Evolutionary conservation across 2,888 invertebrate species (phyloP).

Genomic region (Pelosia muscerda): DNA sequence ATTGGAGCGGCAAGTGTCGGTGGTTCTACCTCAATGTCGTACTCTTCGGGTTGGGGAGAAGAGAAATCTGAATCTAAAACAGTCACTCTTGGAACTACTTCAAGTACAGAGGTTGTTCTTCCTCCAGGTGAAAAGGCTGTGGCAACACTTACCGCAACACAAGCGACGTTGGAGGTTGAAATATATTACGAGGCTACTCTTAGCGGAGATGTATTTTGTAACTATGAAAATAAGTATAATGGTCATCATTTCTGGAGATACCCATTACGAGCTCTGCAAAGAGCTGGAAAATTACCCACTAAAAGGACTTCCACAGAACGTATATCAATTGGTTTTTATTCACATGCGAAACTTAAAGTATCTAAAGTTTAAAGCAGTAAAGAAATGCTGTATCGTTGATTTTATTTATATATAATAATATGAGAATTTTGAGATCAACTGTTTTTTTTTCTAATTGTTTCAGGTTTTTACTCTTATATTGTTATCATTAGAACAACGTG

Average conservation of each 20-base stretch:
- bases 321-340: background rate
- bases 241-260: background rate
- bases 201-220: slow-evolving; percentile 3
- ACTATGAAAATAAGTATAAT: background rate
- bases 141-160: background rate
- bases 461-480: too few relatives aligned
- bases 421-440: too few relatives aligned
- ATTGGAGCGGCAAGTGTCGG: background rate
- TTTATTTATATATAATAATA: too few relatives aligned
- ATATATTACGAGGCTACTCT: background rate
- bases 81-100: background rate
- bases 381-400: too few relatives aligned
- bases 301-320: background rate
- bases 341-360: background rate
- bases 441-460: too few relatives aligned
- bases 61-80: background rate
- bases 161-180: background rate
- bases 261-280: background rate
- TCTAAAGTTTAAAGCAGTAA: background rate
- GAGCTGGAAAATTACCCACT: background rate
- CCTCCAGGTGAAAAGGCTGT: background rate
- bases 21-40: background rate
- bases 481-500: too few relatives aligned
- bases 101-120: background rate
- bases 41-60: slow-evolving; percentile 2